Percentiles rank a stretch among this genome's conserved stretches.
These are phyloP conservation scores for Coronaproctus castanopsis DNA, from an alignment of 2,888 invertebrate species.

Conservation along the genomic window DNA sequence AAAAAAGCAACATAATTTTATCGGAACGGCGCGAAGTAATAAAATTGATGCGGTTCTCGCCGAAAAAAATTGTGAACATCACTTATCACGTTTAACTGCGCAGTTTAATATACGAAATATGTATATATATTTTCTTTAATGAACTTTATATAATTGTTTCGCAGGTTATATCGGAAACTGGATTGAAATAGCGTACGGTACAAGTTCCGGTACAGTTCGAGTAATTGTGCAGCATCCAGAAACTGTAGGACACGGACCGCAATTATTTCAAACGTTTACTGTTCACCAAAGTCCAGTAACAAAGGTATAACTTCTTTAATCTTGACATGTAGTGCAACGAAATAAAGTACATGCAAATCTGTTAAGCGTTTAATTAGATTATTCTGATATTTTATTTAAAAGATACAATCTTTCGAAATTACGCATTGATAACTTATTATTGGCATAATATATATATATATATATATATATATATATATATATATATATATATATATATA, in stretches of 20 bases:
- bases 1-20: too few relatives aligned
- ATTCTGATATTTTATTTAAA: too few relatives aligned
- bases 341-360: too few relatives aligned
- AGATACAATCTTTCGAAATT: too few relatives aligned
- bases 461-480: neutral
- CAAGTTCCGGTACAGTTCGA: constrained; percentile 80
- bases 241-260: constrained; percentile 94
- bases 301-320: constrained; percentile 38
- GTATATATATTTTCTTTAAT: too few relatives aligned
- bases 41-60: too few relatives aligned
- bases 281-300: constrained; percentile 91
- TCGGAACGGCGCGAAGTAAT: too few relatives aligned
- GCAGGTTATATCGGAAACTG: constrained; percentile 95
- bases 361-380: too few relatives aligned
- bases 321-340: neutral
- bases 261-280: constrained; percentile 92
- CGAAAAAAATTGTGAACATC: too few relatives aligned
- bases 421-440: neutral
- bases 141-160: too few relatives aligned
- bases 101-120: too few relatives aligned
- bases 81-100: too few relatives aligned
- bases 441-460: neutral
- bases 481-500: neutral
- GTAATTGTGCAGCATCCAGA: constrained; percentile 98
- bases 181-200: constrained; percentile 99